phyloP scores from a whole-genome alignment of 2,888 invertebrate genomes.

The Lamellibrachia satsuma region DNA sequence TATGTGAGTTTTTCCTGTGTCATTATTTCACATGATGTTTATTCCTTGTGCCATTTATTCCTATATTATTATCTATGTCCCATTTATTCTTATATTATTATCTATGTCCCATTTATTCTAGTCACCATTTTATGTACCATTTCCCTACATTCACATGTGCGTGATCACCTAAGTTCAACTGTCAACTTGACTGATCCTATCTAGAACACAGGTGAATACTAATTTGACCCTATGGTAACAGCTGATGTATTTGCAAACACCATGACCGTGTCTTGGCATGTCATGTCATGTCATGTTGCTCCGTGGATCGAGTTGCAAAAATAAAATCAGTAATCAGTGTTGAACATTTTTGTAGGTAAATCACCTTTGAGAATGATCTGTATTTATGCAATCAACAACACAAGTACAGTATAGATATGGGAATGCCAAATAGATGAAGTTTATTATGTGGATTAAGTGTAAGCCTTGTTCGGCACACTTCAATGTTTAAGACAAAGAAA shows the following conservation, averaged over 20 bases:
- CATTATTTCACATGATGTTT: not conserved
- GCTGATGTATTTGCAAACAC: not conserved
- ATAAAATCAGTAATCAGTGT: not conserved
- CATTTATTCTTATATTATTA: not conserved
- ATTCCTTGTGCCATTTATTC: not conserved
- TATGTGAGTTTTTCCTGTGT: not conserved
- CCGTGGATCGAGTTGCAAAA: not conserved
- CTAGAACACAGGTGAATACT: not conserved
- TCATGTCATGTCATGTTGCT: not conserved
- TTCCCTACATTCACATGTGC: not conserved
- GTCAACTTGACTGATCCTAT: not conserved
- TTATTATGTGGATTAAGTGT: too few relatives aligned
- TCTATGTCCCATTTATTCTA: not conserved
- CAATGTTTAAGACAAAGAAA: too few relatives aligned
- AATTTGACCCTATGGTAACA: not conserved
- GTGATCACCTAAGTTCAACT: not conserved
- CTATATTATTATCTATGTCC: not conserved
- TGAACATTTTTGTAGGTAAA: not conserved
- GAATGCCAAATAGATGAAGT: too few relatives aligned
- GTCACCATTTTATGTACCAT: not conserved
- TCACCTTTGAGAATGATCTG: slow-evolving; percentile 27
- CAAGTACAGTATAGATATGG: too few relatives aligned
- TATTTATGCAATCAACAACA: too few relatives aligned
- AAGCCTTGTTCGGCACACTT: too few relatives aligned
- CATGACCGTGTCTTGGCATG: not conserved